Conservation (phyloP, 1,140 invertebrate genomes). For the Drosophila cardini region DNA sequence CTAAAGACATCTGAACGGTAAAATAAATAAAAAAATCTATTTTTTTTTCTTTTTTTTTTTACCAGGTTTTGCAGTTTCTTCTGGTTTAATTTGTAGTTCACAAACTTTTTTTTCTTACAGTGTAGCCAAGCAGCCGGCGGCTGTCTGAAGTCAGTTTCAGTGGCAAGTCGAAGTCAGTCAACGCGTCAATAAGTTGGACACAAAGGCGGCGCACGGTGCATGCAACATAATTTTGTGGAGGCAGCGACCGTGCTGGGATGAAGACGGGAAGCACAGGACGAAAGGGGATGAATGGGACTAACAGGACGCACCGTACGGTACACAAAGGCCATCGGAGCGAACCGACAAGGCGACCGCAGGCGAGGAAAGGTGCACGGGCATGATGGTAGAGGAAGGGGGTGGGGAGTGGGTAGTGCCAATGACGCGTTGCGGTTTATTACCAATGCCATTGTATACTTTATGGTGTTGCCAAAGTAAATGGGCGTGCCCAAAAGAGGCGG, state of each 20-base stretch:
- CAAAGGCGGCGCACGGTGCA: conserved; percentile 47
- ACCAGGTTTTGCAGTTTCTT: too few relatives aligned
- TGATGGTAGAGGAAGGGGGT: not conserved
- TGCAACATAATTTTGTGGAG: conserved; percentile 60
- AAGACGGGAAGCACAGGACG: not conserved
- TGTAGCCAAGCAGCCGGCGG: conserved; percentile 41
- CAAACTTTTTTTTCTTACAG: too few relatives aligned
- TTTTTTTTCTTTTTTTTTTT: too few relatives aligned
- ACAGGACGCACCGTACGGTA: conserved; percentile 18
- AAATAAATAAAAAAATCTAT: too few relatives aligned
- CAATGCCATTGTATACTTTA: conserved; percentile 73
- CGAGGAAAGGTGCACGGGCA: not conserved
- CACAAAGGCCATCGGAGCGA: conserved; percentile 47
- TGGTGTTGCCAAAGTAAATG: conserved; percentile 67
- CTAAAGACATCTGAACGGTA: too few relatives aligned
- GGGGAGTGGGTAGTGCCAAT: conserved; percentile 44
- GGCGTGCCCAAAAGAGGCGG: conserved; percentile 39
- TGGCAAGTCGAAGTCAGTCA: conserved; percentile 53
- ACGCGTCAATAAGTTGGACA: conserved; percentile 64
- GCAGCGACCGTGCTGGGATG: conserved; percentile 1
- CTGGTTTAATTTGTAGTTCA: too few relatives aligned
- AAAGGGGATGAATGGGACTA: conserved; percentile 3
- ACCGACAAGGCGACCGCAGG: conserved; percentile 35
- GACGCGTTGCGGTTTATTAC: conserved; percentile 74
- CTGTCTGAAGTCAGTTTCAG: conserved; percentile 32